Evolutionary conservation across 2,797 vertebrate genomes (phyloP), one percentile per base, ranked within the genome.

Genomic region (Acridotheres tristis): DNA sequence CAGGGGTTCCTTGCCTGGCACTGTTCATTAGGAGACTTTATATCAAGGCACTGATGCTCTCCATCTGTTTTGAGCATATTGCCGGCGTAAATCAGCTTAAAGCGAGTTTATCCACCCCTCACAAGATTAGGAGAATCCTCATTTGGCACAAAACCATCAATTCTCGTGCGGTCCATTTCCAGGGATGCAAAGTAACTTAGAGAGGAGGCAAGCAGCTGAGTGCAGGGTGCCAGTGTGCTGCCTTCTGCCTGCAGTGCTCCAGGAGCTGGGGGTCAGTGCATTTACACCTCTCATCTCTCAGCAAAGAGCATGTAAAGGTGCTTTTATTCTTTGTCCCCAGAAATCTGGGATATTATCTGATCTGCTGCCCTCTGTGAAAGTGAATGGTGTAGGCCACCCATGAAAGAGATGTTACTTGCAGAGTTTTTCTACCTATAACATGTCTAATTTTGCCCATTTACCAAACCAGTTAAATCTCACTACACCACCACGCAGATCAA

Each of bases 11-110:
- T 81, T 34, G 36, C 76, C 65, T 88, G 79, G 79, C 67, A 86
- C 13, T 15, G 47, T 30, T 91, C 58, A 47, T 94, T 76, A 91
- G 79, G 76, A 90, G 90, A 42, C 42, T 89, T 85, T 19, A 10
- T 32, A 51, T 75, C 42, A 68, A 77, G 50, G 76, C 89, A 62
- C 69, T 81, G 91, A 88, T 48, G 91, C 32, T 67, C 54, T 91
- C 93, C 96, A 94, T 93, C 94, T 96, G 95, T 66, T 94, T 84
- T 11, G 76, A 93, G 58, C 92, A 92, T 63, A 92, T n/a, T 96
- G 94, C 54, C 16, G 30, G 38, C 1, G 5, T 85, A 93, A 95
- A 94, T 93, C 91, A 89, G 88, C 76, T 80, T 72, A 68, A 88
- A 88, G 73, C 69, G 36, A 85, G 54, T 85, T 91, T 71, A 71